These are phyloP conservation scores for Gallinago media DNA, from an alignment of 2,113 vertebrate species.

Conservation along the genomic window DNA sequence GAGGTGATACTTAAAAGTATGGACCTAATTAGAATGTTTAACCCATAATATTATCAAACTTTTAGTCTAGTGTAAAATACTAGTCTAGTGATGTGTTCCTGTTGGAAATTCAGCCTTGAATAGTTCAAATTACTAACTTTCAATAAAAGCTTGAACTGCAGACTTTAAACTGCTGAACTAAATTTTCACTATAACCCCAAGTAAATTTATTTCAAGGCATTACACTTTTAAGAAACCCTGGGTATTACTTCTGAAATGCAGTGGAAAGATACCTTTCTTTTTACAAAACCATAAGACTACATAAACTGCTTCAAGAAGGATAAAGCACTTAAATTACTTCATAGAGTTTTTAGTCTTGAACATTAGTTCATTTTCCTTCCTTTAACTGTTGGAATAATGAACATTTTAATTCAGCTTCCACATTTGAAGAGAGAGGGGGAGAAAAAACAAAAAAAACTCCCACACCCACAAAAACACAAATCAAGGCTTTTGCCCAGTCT, in stretches of 20 bases:
- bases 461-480: neutral
- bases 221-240: neutral
- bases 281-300: neutral
- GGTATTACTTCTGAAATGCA: neutral
- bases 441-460: fast-evolving
- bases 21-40: neutral
- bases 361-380: neutral
- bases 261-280: neutral
- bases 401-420: neutral
- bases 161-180: neutral
- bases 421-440: neutral
- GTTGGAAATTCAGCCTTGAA: neutral
- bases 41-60: neutral
- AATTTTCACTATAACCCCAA: neutral
- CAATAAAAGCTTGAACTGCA: neutral
- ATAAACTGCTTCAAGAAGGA: neutral
- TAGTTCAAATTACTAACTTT: neutral
- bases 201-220: neutral
- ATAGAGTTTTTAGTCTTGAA: neutral
- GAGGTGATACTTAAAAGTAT: neutral
- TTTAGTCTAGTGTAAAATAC: neutral
- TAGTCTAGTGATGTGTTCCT: neutral
- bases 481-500: neutral
- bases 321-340: neutral
- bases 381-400: neutral